phyloP scores from a whole-genome alignment of 2,888 invertebrate species.

The Strigamia crassipes region DNA sequence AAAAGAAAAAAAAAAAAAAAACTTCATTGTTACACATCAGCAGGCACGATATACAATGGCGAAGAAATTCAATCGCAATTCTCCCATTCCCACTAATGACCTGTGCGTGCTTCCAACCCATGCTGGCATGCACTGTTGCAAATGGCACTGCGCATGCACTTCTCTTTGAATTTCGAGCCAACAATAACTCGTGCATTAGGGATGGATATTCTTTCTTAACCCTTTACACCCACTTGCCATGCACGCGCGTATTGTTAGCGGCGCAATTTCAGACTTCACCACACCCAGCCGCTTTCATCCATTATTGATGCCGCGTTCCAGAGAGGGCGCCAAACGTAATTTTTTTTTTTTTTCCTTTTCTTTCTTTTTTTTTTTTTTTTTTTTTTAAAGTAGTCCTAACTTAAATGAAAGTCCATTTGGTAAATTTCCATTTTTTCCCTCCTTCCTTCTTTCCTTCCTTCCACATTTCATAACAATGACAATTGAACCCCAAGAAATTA shows the following conservation, averaged over 20 bases:
- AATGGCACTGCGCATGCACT: constrained; percentile 28
- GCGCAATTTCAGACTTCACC: constrained; percentile 40
- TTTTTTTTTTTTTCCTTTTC: background rate
- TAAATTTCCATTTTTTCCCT: constrained; percentile 18
- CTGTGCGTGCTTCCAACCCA: background rate
- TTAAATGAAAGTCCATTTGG: constrained; percentile 16
- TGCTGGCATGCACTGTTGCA: constrained; percentile 27
- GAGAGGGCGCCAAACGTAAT: constrained; percentile 25
- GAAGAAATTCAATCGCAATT: background rate
- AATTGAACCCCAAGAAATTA: background rate
- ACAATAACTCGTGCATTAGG: constrained; percentile 23
- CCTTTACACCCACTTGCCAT: constrained; percentile 38
- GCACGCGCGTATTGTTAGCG: constrained; percentile 36
- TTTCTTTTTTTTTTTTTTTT: background rate
- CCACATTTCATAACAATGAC: background rate
- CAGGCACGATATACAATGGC: background rate
- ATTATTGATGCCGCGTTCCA: constrained; percentile 23
- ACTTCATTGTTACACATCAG: constrained; percentile 5
- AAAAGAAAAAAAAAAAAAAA: background rate
- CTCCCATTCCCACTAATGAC: constrained; percentile 26
- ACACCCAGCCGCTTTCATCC: constrained; percentile 37
- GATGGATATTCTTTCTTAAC: constrained; percentile 40
- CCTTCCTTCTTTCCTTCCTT: no score
- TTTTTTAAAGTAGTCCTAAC: background rate
- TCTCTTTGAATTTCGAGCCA: constrained; percentile 42